phyloP scores from a whole-genome alignment of 2,113 vertebrate genomes.

The Pteropus alecto region DNA sequence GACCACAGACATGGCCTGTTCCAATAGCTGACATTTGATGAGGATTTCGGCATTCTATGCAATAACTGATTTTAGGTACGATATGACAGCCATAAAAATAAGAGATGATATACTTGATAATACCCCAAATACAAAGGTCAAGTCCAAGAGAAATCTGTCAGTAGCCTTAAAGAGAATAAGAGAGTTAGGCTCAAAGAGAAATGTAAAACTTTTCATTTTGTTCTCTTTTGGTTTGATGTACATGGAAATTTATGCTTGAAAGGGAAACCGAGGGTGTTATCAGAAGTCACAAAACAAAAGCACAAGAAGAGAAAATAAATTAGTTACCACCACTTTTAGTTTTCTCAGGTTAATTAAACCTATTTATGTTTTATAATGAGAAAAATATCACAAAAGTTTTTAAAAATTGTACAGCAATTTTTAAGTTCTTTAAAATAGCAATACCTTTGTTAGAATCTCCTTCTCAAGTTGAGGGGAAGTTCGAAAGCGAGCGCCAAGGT shows the following conservation, averaged over 20 bases:
- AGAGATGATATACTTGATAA: background rate
- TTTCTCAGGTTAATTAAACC: slow-evolving; percentile 36
- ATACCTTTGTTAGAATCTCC: background rate
- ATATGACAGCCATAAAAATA: background rate
- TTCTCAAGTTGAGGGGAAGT: background rate
- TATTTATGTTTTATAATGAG: slow-evolving; percentile 26
- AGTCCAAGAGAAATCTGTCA: background rate
- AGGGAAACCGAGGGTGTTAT: background rate
- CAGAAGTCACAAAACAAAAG: background rate
- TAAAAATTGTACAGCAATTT: background rate
- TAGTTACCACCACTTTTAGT: background rate
- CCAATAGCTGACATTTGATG: background rate
- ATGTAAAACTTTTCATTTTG: background rate
- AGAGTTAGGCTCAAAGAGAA: background rate
- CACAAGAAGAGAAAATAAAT: background rate
- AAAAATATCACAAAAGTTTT: background rate
- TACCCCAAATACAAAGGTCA: background rate
- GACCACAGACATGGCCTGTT: background rate
- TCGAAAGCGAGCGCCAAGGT: background rate
- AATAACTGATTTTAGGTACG: background rate
- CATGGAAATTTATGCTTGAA: background rate
- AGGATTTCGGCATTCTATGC: background rate
- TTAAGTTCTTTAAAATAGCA: slow-evolving; percentile 5
- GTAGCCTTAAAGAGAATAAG: background rate
- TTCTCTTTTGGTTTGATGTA: background rate